phyloP scores from a whole-genome alignment of 1,140 invertebrate species.

The Apis laboriosa region DNA sequence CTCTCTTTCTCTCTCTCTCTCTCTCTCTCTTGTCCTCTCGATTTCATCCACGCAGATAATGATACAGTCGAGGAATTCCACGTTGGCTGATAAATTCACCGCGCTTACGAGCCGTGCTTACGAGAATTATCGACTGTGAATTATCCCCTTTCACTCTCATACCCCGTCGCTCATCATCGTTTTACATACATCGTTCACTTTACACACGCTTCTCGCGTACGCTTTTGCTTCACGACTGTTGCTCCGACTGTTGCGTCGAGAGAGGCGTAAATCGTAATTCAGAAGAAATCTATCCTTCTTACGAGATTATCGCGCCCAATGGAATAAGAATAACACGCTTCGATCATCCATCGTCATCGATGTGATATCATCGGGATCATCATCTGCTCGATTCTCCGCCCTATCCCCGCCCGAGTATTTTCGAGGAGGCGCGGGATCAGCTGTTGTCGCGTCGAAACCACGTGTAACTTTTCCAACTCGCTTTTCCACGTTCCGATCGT shows the following conservation, averaged over 20 bases:
- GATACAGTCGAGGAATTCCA: slow-evolving; percentile 29
- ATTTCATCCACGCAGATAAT: slow-evolving; percentile 12
- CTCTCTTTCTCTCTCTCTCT: too few relatives aligned
- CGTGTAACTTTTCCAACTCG: slow-evolving; percentile 17
- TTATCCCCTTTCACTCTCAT: slow-evolving; percentile 46
- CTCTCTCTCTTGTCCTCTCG: slow-evolving; percentile 1
- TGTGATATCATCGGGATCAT: neutral
- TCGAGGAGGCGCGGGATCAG: neutral
- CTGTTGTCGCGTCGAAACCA: neutral
- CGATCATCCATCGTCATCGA: neutral
- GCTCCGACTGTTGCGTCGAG: too few relatives aligned
- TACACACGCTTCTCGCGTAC: slow-evolving; percentile 17
- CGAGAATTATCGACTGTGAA: slow-evolving; percentile 27
- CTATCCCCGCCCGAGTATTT: neutral
- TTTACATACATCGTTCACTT: neutral
- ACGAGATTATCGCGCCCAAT: neutral
- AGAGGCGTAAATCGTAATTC: too few relatives aligned
- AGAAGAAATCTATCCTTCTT: neutral
- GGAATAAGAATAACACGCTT: too few relatives aligned
- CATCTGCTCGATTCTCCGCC: neutral
- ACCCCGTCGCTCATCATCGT: slow-evolving; percentile 44
- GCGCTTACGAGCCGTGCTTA: slow-evolving; percentile 6
- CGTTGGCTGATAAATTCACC: slow-evolving; percentile 14
- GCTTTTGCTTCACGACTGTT: neutral
- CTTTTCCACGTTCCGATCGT: slow-evolving; percentile 11